Evolutionary conservation across 2,113 vertebrate species (phyloP), one percentile per base, ranked within the genome.

Genomic region (Poeciliopsis occidentalis): DNA sequence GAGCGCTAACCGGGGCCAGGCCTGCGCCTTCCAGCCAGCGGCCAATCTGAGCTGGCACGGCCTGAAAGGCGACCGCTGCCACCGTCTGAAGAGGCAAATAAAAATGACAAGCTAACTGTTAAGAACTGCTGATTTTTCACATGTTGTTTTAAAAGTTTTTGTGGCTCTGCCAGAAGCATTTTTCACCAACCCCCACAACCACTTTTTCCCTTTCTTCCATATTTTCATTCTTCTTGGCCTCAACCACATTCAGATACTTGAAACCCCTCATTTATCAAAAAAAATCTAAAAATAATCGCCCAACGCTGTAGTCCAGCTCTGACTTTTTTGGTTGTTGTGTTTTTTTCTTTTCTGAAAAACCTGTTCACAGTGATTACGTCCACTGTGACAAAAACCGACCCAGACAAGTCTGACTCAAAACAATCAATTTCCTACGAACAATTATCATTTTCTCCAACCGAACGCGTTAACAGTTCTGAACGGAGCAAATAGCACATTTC

Each of bases 71-170:
- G 27, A 88, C 82, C 75, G 69, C 89, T 91, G 90, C 87, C 92
- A 92, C 90, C 90, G 87, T 91, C 91, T 89, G 92, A 95, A 85
- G 93, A 92, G 88, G 88, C 91, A 92, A 92, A 94, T 95, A 94
- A 94, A 94, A 93, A 95, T 92, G 93, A 95, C 94, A 95, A 93
- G 92, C 91, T 92, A 92, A 94, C 91, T 92, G 92, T 94, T 93
- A 94, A 90, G 92, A 91, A 92, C 92, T 90, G 92, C 92, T 93
- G 89, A 92, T 94, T 93, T 93, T 92, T 93, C 92, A 92, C 92
- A 90, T 93, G 91, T 87, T 91, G 90, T 91, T 93, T 92, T 92
- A 89, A 93, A 93, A 90, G 91, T 85, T 87, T 91, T 91, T 89
- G 89, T 83, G 79, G 67, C 64, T 64, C 30, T 84, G 88, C 91